phyloP scores from a whole-genome alignment of 2,113 vertebrate species.

The Rutilus rutilus region DNA sequence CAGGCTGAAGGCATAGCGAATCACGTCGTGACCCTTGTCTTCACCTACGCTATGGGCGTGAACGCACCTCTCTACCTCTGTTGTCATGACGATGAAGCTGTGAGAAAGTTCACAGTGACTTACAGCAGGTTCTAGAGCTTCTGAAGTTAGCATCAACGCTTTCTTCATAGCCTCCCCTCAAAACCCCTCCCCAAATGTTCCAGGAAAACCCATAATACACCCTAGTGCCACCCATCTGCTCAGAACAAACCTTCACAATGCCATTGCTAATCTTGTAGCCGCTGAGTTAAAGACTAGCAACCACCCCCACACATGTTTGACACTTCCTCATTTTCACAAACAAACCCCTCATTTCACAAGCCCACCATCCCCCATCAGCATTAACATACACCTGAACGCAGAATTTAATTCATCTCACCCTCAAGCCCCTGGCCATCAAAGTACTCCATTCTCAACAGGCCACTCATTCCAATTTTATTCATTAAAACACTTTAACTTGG shows the following conservation, averaged over 20 bases:
- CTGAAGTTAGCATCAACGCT: conserved; percentile 30
- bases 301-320: not conserved
- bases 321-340: conserved; percentile 41
- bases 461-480: not conserved
- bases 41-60: conserved; percentile 33
- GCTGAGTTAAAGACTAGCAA: not conserved
- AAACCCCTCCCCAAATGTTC: not conserved
- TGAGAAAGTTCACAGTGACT: conserved; percentile 21
- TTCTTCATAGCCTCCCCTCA: not conserved
- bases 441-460: not conserved
- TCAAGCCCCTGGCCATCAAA: not conserved
- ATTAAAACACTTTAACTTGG: not conserved
- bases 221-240: conserved; percentile 12
- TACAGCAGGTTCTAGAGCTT: conserved; percentile 18
- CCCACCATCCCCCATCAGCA: not conserved
- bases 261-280: not conserved
- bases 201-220: conserved; percentile 12
- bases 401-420: not conserved
- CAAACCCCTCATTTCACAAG: not conserved
- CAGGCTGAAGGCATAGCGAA: conserved; percentile 33
- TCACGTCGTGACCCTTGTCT: conserved; percentile 13
- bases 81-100: conserved; percentile 37
- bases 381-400: conserved; percentile 45
- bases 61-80: conserved; percentile 33
- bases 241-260: conserved; percentile 16